Base-by-base conservation (phyloP, 2,113 vertebrate species). In the Ibidorhyncha struthersii region DNA sequence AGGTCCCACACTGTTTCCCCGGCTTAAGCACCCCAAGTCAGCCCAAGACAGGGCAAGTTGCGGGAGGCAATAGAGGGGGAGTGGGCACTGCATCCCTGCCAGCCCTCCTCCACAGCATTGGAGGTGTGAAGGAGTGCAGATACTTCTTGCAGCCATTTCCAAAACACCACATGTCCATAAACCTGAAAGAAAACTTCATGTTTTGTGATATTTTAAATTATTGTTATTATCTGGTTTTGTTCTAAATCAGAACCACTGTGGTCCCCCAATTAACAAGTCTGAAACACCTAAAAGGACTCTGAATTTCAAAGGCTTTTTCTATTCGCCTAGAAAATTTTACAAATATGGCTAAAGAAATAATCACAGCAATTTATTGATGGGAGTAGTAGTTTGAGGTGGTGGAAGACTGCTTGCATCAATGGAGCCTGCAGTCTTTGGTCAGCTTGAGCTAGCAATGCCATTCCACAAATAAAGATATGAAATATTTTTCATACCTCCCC, bases 121-220 rank as follows among this genome's bases (percentile, higher is more conserved):
- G 27, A 9, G 63, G 27, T 30, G 26, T 32, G 40, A 8, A 56
- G 47, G 66, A 61, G 14, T 13, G 45, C 5, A 8, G 25, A 10
- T 14, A 13, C 23, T 45, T 73, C 32, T 65, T 3, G 1, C 16
- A 53, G 34, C 7, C 17, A 11, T 20, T 84, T 14, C 20, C 9
- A 27, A 79, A 77, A 3, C 1, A 4, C 7, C 22, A 40, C 15
- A 6, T 10, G 1, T 9, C 19, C 6, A 12, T 9, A 1, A 14
- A 32, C 20, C 29, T 38, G 22, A 52, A 82, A 20, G 17, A 40
- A 52, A 63, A 5, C 4, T 47, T 71, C 12, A 17, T 27, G 14
- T 8, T 71, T 74, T 34, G 3, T n/a, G 19, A 4, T n/a, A 52
- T 61, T 81, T 86, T 17, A 6, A 45, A 47, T 45, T 49, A 25